Percentiles rank a stretch among this genome's conserved stretches.
Conservation (phyloP, 2,113 vertebrate species). For the Xiphophorus maculatus region DNA sequence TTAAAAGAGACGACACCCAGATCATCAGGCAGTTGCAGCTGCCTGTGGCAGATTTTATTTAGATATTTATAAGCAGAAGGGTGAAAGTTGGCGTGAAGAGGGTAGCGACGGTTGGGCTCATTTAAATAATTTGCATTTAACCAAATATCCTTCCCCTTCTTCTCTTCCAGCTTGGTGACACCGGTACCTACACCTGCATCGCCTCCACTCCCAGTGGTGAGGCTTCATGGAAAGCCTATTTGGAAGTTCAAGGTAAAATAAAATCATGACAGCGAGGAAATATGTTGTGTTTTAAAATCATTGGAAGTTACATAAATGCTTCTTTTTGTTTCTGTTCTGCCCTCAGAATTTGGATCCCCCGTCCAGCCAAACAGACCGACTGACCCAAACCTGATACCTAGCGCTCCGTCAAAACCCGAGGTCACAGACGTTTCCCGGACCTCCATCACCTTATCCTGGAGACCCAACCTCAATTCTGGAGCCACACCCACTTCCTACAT, state of each 20-base stretch:
- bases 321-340: constrained; percentile 15
- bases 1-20: constrained; percentile 44
- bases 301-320: neutral
- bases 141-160: constrained; percentile 13
- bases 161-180: constrained; percentile 88
- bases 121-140: constrained; percentile 43
- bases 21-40: constrained; percentile 61
- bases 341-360: constrained; percentile 91
- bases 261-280: neutral
- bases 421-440: constrained; percentile 94
- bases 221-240: constrained; percentile 93
- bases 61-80: constrained; percentile 43
- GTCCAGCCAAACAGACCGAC: constrained; percentile 94
- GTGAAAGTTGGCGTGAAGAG: constrained; percentile 2
- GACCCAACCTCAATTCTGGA: constrained; percentile 92
- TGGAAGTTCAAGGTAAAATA: constrained; percentile 94
- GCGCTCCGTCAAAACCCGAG: constrained; percentile 93
- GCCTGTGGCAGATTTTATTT: constrained; percentile 26
- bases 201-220: constrained; percentile 96
- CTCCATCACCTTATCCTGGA: constrained; percentile 91
- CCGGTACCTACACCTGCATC: constrained; percentile 93
- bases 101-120: neutral
- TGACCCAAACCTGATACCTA: constrained; percentile 97
- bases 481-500: constrained; percentile 99
- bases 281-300: neutral